These are phyloP conservation scores for Blastobasis adustella DNA, from an alignment of 2,888 invertebrate species.

Conservation along the genomic window DNA sequence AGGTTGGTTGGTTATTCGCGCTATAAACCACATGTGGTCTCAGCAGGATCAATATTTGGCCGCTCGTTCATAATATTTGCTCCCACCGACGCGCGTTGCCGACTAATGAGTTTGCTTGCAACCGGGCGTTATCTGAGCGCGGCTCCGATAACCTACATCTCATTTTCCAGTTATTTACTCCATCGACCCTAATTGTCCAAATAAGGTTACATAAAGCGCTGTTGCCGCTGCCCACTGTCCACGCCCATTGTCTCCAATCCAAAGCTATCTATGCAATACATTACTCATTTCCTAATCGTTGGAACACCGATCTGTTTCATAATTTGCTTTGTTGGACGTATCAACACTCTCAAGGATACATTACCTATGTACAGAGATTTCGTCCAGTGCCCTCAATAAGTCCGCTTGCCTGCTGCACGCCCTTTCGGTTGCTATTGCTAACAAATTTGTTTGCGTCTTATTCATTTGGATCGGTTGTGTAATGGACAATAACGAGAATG, in stretches of 20 bases:
- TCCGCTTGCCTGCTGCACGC: conserved; percentile 27
- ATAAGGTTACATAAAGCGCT: conserved; percentile 41
- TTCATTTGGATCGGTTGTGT: conserved; percentile 28
- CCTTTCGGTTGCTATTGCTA: conserved; percentile 42
- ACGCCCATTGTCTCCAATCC: conserved; percentile 34
- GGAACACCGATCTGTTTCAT: conserved; percentile 23
- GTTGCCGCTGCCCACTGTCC: conserved; percentile 25
- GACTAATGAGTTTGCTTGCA: conserved; percentile 33
- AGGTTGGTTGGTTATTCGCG: too few relatives aligned
- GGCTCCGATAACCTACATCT: conserved; percentile 54
- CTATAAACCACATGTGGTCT: conserved; percentile 13
- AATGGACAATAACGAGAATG: conserved; percentile 40
- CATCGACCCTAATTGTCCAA: conserved; percentile 44
- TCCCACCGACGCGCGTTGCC: conserved; percentile 4
- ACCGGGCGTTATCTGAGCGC: conserved; percentile 22
- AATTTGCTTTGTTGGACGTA: conserved; percentile 28
- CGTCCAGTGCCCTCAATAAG: conserved; percentile 11
- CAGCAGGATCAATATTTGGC: conserved; percentile 25
- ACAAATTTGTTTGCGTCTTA: conserved; percentile 42
- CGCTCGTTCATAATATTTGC: conserved; percentile 31
- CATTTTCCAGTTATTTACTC: conserved; percentile 42
- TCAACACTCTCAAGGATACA: conserved; percentile 21
- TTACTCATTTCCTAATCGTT: conserved; percentile 33
- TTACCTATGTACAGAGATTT: conserved; percentile 6
- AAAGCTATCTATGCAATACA: conserved; percentile 23